Evolutionary conservation across 2,113 vertebrate genomes (phyloP).

Genomic region (Hippocampus guttulatus): DNA sequence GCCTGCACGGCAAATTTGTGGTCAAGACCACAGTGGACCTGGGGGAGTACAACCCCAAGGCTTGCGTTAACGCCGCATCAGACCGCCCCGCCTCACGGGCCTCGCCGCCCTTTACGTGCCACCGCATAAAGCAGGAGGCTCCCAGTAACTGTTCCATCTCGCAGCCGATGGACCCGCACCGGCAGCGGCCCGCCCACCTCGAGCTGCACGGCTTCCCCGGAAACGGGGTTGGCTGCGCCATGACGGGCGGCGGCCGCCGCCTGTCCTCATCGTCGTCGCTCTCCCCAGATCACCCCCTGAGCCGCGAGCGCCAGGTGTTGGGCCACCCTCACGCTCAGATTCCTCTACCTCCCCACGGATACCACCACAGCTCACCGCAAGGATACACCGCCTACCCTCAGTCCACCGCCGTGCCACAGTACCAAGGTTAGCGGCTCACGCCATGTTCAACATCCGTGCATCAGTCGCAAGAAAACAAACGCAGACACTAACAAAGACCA

Average conservation of each 20-base stretch:
- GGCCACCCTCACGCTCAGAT: slow-evolving; percentile 73
- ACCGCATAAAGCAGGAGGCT: slow-evolving; percentile 88
- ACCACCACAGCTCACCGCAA: slow-evolving; percentile 70
- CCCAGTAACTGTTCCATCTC: slow-evolving; percentile 77
- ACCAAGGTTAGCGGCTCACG: slow-evolving; percentile 80
- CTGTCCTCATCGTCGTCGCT: slow-evolving; percentile 80
- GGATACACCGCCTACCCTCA: slow-evolving; percentile 82
- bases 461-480: background rate
- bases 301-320: slow-evolving; percentile 78
- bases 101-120: slow-evolving; percentile 70
- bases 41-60: slow-evolving; percentile 84
- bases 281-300: slow-evolving; percentile 79
- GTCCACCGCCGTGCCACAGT: slow-evolving; percentile 76
- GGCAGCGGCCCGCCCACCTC: slow-evolving; percentile 69
- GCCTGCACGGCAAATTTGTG: slow-evolving; percentile 88
- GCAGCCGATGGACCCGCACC: slow-evolving; percentile 72
- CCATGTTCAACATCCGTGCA: background rate
- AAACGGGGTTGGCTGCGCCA: slow-evolving; percentile 67
- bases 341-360: slow-evolving; percentile 77
- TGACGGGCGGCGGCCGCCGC: slow-evolving; percentile 67
- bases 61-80: slow-evolving; percentile 52
- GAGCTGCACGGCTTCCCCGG: slow-evolving; percentile 76
- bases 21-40: slow-evolving; percentile 83
- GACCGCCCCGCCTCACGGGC: slow-evolving; percentile 58
- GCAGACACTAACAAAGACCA: background rate